Conservation (phyloP, 1,140 invertebrate genomes). For the Coptotermes formosanus region DNA sequence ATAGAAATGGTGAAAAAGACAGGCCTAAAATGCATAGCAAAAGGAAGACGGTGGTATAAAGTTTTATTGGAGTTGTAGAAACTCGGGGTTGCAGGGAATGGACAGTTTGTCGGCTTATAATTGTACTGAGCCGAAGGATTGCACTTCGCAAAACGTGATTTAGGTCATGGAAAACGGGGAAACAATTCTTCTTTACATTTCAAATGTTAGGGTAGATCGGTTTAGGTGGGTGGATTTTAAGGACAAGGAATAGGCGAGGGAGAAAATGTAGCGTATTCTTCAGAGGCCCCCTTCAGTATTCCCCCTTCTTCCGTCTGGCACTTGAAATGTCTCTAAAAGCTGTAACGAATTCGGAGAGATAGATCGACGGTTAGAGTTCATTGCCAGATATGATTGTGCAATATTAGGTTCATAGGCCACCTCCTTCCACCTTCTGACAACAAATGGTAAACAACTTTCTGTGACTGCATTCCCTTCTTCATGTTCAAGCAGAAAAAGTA, state of each 20-base stretch:
- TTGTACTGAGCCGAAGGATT: background rate
- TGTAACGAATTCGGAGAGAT: background rate
- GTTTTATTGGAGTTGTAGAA: conserved; percentile 4
- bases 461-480: background rate
- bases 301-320: background rate
- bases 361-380: background rate
- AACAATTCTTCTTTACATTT: conserved; percentile 5
- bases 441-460: background rate
- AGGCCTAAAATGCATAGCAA: background rate
- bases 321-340: background rate
- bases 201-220: background rate
- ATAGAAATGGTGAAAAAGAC: background rate
- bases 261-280: background rate
- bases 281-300: background rate
- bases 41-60: background rate
- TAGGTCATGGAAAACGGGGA: background rate
- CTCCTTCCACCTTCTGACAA: background rate
- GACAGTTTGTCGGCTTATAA: background rate
- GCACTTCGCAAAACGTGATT: background rate
- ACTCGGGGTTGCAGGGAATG: background rate
- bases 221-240: background rate
- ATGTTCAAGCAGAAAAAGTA: no score
- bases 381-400: background rate
- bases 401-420: background rate
- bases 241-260: background rate